Percentiles rank a stretch among this genome's conserved stretches.
Evolutionary conservation across 1,140 invertebrate genomes (phyloP).

Genomic region (Trachymyrmex cornetzi): DNA sequence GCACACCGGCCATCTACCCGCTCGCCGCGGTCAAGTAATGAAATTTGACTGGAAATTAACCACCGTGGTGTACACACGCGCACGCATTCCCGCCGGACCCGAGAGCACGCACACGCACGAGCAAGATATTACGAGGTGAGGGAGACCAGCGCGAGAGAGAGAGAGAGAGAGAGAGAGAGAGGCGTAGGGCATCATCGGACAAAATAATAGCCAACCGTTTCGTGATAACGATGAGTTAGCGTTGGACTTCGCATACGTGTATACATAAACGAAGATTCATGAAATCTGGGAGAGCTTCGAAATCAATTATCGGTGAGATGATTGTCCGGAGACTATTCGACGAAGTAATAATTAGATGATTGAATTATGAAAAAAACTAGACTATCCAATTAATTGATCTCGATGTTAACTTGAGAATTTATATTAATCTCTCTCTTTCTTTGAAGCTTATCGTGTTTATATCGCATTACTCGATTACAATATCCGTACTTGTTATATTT

Average conservation of each 20-base stretch:
- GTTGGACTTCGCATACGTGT: constrained; percentile 74
- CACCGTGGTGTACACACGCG: constrained; percentile 76
- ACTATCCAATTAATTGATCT: not conserved
- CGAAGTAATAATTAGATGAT: not conserved
- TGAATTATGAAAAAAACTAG: not conserved
- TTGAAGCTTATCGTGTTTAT: not conserved
- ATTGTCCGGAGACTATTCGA: not conserved
- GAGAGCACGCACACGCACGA: constrained; percentile 34
- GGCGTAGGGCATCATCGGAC: constrained; percentile 77
- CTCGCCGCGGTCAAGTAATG: constrained; percentile 84
- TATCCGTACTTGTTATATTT: too few relatives aligned
- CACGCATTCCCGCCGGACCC: constrained; percentile 57
- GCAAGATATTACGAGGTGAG: constrained; percentile 33
- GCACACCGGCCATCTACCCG: constrained; percentile 76
- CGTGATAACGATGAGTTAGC: constrained; percentile 85
- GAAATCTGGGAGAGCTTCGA: constrained; percentile 25
- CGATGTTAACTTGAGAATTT: not conserved
- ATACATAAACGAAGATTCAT: constrained; percentile 57
- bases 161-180: constrained; percentile 56
- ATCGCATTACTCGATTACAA: too few relatives aligned
- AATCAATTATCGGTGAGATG: constrained; percentile 13
- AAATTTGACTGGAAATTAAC: constrained; percentile 86
- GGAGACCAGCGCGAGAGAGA: constrained; percentile 32
- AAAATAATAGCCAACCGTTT: constrained; percentile 83
- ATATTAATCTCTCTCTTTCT: not conserved